Conservation (phyloP, 2,888 invertebrate species). For the Ophraella communa region DNA sequence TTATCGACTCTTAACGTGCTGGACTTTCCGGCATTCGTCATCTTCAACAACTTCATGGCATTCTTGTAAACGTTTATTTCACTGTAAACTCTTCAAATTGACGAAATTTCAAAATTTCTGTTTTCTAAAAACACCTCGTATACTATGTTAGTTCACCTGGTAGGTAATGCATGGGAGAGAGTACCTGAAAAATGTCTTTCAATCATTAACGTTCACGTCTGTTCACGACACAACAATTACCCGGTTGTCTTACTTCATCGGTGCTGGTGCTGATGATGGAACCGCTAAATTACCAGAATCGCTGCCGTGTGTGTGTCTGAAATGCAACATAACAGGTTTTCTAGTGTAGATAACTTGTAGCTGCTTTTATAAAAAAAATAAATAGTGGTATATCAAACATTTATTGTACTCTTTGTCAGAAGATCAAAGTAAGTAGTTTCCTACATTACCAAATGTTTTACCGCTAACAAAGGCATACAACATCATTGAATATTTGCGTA, state of each 20-base stretch:
- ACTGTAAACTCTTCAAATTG: no score
- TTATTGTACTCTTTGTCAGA: neutral
- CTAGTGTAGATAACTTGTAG: neutral
- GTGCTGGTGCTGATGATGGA: neutral
- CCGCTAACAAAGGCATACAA: neutral
- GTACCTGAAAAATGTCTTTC: slow-evolving; percentile 3
- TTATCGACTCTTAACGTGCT: no score
- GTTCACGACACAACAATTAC: slow-evolving; percentile 1
- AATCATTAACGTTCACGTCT: neutral
- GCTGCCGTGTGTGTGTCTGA: neutral
- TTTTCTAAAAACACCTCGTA: no score
- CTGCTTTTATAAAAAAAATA: neutral
- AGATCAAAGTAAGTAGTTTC: neutral
- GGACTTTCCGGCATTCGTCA: no score
- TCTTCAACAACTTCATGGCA: no score
- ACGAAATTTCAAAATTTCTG: no score
- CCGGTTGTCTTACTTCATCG: neutral
- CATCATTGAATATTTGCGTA: no score
- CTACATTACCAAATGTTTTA: neutral
- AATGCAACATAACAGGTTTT: neutral
- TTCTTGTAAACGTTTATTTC: no score
- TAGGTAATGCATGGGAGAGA: neutral
- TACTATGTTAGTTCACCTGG: neutral
- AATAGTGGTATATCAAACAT: neutral
- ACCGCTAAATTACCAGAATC: slow-evolving; percentile 22